These are phyloP conservation scores for Syndactyla subalaris DNA, from an alignment of 2,797 vertebrate genomes.

Conservation along the genomic window DNA sequence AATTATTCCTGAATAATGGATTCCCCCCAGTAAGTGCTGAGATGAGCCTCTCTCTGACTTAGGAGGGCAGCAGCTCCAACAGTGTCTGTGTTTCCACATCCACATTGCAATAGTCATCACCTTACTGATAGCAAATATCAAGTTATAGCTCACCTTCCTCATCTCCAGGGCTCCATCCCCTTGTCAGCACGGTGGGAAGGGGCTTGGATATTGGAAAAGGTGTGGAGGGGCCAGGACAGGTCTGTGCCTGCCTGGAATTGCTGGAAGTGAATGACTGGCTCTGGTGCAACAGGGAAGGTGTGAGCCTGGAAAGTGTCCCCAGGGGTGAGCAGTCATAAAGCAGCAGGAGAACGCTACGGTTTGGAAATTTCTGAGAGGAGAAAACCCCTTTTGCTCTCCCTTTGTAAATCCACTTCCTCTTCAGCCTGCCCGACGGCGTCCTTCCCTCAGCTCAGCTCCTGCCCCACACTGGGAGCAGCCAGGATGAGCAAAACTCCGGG, in stretches of 20 bases:
- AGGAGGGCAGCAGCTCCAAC: not conserved
- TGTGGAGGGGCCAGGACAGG: not conserved
- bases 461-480: fast-evolving
- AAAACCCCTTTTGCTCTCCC: constrained; percentile 10
- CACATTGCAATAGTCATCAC: fast-evolving
- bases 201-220: not conserved
- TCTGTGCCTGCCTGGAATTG: not conserved
- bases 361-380: not conserved
- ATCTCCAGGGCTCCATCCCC: not conserved
- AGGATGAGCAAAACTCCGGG: fast-evolving
- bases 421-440: not conserved
- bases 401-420: not conserved
- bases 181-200: fast-evolving
- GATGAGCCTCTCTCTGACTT: not conserved
- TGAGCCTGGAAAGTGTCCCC: not conserved
- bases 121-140: fast-evolving
- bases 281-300: not conserved
- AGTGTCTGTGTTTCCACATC: not conserved
- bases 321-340: not conserved
- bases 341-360: not conserved
- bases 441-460: not conserved
- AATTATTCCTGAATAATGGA: not conserved
- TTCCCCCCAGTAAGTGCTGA: not conserved
- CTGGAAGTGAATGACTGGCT: not conserved
- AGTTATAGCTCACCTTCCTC: not conserved